Conservation (phyloP, 2,797 vertebrate species). For the Ceyx erithaca region DNA sequence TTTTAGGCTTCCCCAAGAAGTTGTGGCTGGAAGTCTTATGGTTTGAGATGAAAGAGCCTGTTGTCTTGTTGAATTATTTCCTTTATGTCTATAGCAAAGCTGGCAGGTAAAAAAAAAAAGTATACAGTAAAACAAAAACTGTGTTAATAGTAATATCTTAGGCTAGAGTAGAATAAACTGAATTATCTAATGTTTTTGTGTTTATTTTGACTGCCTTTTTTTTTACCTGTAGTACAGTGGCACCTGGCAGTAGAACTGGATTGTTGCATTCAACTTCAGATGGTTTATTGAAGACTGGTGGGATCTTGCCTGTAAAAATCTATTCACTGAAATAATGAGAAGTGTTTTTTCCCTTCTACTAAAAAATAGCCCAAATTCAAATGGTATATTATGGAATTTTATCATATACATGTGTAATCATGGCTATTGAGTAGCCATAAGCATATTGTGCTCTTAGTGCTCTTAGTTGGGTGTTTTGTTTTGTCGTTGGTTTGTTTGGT, state of each 20-base stretch:
- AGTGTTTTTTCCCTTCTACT: background rate
- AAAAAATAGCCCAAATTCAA: background rate
- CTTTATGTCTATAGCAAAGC: conserved; percentile 1
- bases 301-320: background rate
- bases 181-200: background rate
- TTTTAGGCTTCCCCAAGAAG: conserved; percentile 34
- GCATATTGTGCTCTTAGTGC: background rate
- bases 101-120: conserved; percentile 29
- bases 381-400: background rate
- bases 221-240: background rate
- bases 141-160: background rate
- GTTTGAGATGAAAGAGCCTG: conserved; percentile 51
- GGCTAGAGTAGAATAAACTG: background rate
- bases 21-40: background rate
- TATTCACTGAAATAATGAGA: background rate
- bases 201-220: background rate
- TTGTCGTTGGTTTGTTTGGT: background rate
- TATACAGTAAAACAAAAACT: background rate
- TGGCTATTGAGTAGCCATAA: background rate
- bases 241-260: background rate
- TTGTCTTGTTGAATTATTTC: conserved; percentile 67
- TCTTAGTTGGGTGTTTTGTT: background rate
- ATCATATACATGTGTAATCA: background rate
- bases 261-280: background rate
- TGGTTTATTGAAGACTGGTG: background rate